These are phyloP conservation scores for Labeo catla DNA, from an alignment of 2,113 vertebrate species.

Conservation along the genomic window DNA sequence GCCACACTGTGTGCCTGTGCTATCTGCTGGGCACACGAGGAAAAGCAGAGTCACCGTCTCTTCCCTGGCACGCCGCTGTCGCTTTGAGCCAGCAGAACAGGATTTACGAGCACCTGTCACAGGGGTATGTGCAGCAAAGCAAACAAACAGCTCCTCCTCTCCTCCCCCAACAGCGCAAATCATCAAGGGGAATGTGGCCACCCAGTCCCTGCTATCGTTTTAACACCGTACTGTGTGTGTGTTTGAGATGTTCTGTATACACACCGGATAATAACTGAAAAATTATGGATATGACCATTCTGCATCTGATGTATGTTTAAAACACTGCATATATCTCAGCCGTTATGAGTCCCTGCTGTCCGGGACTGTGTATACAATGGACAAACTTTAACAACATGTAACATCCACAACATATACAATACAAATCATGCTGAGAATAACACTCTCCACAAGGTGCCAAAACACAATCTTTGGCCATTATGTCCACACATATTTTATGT, in stretches of 20 bases:
- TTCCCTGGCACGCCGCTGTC: slow-evolving; percentile 44
- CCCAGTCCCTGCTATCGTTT: slow-evolving; percentile 22
- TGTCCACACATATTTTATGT: background rate
- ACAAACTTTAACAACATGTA: slow-evolving; percentile 34
- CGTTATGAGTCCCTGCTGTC: slow-evolving; percentile 12
- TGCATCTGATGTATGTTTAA: slow-evolving; percentile 14
- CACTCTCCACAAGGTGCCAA: background rate
- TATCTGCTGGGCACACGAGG: slow-evolving; percentile 26
- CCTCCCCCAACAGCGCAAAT: slow-evolving; percentile 44
- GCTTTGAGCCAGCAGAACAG: slow-evolving; percentile 45
- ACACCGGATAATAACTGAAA: slow-evolving; percentile 14
- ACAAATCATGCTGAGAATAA: slow-evolving; percentile 38
- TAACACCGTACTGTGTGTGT: slow-evolving; percentile 8
- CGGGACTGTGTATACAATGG: background rate
- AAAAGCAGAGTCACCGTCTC: slow-evolving; percentile 38
- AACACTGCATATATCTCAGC: slow-evolving; percentile 33
- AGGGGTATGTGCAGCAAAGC: slow-evolving; percentile 56
- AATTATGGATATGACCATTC: slow-evolving; percentile 6
- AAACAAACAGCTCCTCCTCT: slow-evolving; percentile 56
- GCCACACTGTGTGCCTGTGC: slow-evolving; percentile 14
- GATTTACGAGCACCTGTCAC: slow-evolving; percentile 62
- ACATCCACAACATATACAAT: slow-evolving; percentile 18
- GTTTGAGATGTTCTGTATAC: slow-evolving; percentile 35
- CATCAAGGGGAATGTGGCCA: slow-evolving; percentile 43
- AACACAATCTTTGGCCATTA: background rate